Conservation (phyloP, 2,888 invertebrate genomes). For the Andrena flavipes region DNA sequence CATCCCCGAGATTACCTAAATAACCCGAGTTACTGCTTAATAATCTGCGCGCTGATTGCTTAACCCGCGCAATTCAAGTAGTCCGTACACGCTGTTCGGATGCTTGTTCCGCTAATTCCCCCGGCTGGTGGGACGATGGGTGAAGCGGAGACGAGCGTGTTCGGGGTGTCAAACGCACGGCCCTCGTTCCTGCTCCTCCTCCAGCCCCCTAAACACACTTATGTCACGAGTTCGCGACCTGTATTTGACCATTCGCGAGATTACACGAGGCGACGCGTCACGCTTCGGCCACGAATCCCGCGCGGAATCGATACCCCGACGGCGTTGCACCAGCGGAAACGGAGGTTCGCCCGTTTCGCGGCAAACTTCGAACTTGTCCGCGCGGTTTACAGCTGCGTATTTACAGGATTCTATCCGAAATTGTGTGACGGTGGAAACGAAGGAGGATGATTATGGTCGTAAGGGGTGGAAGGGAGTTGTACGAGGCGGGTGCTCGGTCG, state of each 20-base stretch:
- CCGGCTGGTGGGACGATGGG: constrained; percentile 51
- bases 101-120: constrained; percentile 52
- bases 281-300: constrained; percentile 5
- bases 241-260: constrained; percentile 63
- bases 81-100: constrained; percentile 53
- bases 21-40: constrained; percentile 61
- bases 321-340: not conserved
- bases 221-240: constrained; percentile 60
- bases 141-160: constrained; percentile 58
- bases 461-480: not conserved
- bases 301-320: constrained; percentile 37
- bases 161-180: constrained; percentile 73
- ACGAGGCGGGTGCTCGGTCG: not conserved
- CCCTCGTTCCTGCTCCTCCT: constrained; percentile 42
- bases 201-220: constrained; percentile 46
- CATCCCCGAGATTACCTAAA: constrained; percentile 55
- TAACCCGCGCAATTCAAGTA: constrained; percentile 60
- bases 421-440: not conserved
- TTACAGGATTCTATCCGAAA: not conserved
- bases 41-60: constrained; percentile 62
- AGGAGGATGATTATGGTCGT: not conserved
- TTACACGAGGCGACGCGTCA: constrained; percentile 50
- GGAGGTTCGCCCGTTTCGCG: not conserved
- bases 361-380: not conserved
- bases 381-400: not conserved